A percentile compares a stretch with the other conserved stretches of the same genome.
Evolutionary conservation across 2,888 invertebrate genomes (phyloP).

Genomic region (Aplocera efformata): DNA sequence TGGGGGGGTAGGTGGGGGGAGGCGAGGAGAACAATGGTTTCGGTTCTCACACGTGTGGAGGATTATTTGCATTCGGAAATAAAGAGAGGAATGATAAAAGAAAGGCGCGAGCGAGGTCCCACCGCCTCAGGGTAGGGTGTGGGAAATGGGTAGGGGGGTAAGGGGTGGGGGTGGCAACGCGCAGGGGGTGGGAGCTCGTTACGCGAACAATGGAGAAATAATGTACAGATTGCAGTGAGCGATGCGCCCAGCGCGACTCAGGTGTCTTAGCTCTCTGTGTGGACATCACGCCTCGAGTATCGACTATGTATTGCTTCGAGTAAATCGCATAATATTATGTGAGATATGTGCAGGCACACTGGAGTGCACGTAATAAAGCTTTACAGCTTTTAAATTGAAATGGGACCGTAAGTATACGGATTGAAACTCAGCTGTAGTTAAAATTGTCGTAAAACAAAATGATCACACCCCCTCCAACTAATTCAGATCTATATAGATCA

Average conservation of each 20-base stretch:
- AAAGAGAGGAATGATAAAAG: slow-evolving; percentile 81
- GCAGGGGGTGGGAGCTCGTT: slow-evolving; percentile 71
- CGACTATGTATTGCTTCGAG: slow-evolving; percentile 20
- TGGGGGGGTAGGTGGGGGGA: slow-evolving; percentile 59
- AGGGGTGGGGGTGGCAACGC: slow-evolving; percentile 39
- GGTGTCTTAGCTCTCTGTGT: slow-evolving; percentile 69
- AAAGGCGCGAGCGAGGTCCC: slow-evolving; percentile 80
- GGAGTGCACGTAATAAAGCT: slow-evolving; percentile 9
- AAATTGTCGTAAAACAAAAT: slow-evolving; percentile 19
- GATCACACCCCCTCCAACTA: slow-evolving; percentile 27
- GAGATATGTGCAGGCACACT: slow-evolving; percentile 11
- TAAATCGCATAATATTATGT: slow-evolving; percentile 13
- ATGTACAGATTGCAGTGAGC: slow-evolving; percentile 81
- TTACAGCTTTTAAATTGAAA: slow-evolving; percentile 12
- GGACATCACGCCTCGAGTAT: slow-evolving; percentile 57
- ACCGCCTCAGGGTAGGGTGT: slow-evolving; percentile 78
- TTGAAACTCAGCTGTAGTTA: slow-evolving; percentile 15
- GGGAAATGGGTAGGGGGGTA: slow-evolving; percentile 60
- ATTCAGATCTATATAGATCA: slow-evolving; percentile 38
- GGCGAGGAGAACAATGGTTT: slow-evolving; percentile 81
- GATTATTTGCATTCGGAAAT: slow-evolving; percentile 82
- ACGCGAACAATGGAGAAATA: slow-evolving; percentile 81
- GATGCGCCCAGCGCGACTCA: slow-evolving; percentile 78
- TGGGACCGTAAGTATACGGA: slow-evolving; percentile 6
- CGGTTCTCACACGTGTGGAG: slow-evolving; percentile 82